Conservation (phyloP, 2,888 invertebrate genomes). For the Peribatodes rhomboidaria region DNA sequence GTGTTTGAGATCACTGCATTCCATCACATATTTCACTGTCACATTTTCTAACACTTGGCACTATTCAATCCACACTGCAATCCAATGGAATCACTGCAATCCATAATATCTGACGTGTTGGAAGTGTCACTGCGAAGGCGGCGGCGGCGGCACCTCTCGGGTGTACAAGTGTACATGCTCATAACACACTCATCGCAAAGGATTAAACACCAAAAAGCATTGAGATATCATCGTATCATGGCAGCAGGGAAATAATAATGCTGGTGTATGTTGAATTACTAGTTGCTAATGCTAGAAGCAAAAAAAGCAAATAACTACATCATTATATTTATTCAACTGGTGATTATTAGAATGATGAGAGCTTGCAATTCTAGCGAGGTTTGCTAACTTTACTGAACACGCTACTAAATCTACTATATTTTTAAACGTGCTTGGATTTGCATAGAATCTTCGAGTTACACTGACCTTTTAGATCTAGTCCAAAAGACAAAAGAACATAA, state of each 20-base stretch:
- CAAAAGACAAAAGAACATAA: neutral
- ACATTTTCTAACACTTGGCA: constrained; percentile 77
- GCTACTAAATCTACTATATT: neutral
- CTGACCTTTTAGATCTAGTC: neutral
- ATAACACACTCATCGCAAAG: constrained; percentile 39
- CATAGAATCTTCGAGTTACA: neutral
- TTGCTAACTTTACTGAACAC: neutral
- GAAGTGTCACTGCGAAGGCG: constrained; percentile 64
- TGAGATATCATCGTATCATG: constrained; percentile 44
- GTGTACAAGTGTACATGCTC: constrained; percentile 52
- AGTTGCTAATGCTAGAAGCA: neutral
- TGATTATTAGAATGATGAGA: neutral
- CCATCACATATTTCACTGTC: constrained; percentile 70
- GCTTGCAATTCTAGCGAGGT: neutral
- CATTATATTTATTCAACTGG: neutral
- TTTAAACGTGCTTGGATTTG: neutral
- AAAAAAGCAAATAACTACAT: neutral
- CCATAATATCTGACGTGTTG: constrained; percentile 60
- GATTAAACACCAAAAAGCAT: constrained; percentile 48
- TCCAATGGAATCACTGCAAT: constrained; percentile 84
- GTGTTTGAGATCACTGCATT: constrained; percentile 66
- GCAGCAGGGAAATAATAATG: neutral
- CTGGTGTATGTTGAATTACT: neutral
- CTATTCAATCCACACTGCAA: constrained; percentile 81
- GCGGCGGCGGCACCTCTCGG: constrained; percentile 77